Conservation (phyloP, 2,113 vertebrate genomes). For the Rhodinocichla rosea region DNA sequence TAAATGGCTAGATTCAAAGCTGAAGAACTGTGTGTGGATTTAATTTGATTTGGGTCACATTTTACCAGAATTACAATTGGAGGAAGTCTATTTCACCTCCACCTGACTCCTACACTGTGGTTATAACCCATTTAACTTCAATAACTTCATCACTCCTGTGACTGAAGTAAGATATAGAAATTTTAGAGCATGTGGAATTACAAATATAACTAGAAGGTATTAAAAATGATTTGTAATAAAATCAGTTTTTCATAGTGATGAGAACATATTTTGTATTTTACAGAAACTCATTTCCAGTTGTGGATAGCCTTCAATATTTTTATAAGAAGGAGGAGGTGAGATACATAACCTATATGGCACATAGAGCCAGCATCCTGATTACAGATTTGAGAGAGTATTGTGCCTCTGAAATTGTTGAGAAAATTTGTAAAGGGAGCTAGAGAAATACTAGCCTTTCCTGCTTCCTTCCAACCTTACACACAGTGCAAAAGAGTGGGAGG, state of each 20-base stretch:
- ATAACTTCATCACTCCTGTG: not conserved
- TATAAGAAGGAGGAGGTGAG: not conserved
- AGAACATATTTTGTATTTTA: not conserved
- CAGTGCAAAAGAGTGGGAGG: not conserved
- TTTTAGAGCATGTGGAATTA: not conserved
- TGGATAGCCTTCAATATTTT: not conserved
- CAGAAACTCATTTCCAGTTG: not conserved
- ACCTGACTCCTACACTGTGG: slow-evolving; percentile 41
- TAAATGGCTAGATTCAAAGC: not conserved
- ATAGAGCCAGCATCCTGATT: not conserved
- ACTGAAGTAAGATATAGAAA: not conserved
- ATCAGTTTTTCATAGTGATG: not conserved
- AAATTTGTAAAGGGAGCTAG: not conserved
- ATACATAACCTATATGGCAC: not conserved
- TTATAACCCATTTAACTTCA: slow-evolving; percentile 35
- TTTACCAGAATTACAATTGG: slow-evolving; percentile 13
- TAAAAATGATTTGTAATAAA: not conserved
- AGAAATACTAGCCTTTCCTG: not conserved
- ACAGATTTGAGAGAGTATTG: not conserved
- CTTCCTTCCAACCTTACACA: not conserved
- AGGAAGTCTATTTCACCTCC: slow-evolving; percentile 50
- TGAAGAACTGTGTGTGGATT: not conserved
- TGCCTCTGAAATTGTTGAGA: not conserved
- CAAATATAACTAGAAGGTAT: not conserved
- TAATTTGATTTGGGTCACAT: slow-evolving; percentile 36